Evolutionary conservation across 2,797 vertebrate species (phyloP).

Genomic region (Sebastes itinus): DNA sequence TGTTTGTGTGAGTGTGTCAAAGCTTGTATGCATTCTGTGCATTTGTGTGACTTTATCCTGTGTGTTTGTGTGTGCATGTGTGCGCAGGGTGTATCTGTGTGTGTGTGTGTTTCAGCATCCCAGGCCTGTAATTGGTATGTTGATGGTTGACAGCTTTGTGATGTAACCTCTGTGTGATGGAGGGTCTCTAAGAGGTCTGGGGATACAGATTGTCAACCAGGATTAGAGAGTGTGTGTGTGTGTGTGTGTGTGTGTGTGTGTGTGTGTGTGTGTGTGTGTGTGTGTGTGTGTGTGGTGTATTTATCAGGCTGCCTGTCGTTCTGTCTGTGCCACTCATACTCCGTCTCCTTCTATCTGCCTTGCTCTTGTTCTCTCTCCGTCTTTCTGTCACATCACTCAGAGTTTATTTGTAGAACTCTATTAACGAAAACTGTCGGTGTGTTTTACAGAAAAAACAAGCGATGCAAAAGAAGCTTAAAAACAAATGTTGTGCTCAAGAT

Average conservation of each 20-base stretch:
- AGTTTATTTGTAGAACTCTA: slow-evolving; percentile 24
- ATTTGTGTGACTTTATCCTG: not conserved
- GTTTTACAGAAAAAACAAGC: not conserved
- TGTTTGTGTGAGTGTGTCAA: too few relatives aligned
- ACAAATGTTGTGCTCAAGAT: not conserved
- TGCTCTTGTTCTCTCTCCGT: not conserved
- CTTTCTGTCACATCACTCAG: not conserved
- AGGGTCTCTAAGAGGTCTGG: slow-evolving; percentile 52
- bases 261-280: not conserved
- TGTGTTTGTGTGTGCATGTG: not conserved
- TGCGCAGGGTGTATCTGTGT: not conserved
- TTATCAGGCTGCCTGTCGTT: slow-evolving; percentile 7
- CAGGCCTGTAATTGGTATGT: slow-evolving; percentile 41
- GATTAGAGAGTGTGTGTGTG: slow-evolving; percentile 31
- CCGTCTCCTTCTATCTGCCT: not conserved
- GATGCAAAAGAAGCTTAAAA: not conserved
- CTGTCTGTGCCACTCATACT: not conserved
- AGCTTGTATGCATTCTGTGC: too few relatives aligned
- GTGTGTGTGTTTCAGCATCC: not conserved
- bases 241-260: not conserved
- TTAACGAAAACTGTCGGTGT: not conserved
- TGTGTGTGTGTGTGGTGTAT: not conserved
- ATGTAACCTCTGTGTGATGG: slow-evolving; percentile 45
- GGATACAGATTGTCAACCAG: slow-evolving; percentile 58
- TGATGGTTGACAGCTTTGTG: slow-evolving; percentile 53